phyloP scores from a whole-genome alignment of 2,113 vertebrate species.

The Cyprinodon variegatus region DNA sequence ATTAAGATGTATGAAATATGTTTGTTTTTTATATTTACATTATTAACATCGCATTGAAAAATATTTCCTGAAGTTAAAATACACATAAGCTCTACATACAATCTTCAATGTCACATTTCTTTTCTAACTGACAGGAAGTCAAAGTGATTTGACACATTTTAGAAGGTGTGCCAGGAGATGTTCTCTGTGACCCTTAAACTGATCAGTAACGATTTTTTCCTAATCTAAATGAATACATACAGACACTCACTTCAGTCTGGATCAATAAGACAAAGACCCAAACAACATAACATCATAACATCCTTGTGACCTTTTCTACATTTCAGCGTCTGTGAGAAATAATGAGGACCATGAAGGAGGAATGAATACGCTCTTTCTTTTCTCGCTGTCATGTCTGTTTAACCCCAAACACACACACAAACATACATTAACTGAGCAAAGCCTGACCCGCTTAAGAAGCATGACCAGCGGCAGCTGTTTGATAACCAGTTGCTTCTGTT shows the following conservation, averaged over 20 bases:
- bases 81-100: too few species aligned
- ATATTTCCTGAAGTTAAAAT: too few species aligned
- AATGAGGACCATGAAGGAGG: neutral
- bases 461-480: conserved; percentile 72
- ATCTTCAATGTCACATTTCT: too few species aligned
- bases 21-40: too few species aligned
- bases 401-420: neutral
- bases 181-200: too few species aligned
- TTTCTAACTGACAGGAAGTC: too few species aligned
- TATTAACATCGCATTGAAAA: too few species aligned
- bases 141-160: too few species aligned
- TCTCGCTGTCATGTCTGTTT: neutral
- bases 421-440: conserved; percentile 6
- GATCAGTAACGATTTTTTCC: too few species aligned
- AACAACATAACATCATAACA: too few species aligned
- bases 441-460: conserved; percentile 44
- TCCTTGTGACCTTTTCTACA: neutral
- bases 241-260: neutral
- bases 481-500: conserved; percentile 63
- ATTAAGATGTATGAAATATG: too few species aligned
- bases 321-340: neutral
- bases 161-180: too few species aligned
- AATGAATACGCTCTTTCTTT: neutral
- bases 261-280: neutral
- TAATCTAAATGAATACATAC: neutral